Evolutionary conservation across 1,140 invertebrate genomes (phyloP), one percentile per base, ranked within the genome.

Genomic region (Elymnias hypermnestra): DNA sequence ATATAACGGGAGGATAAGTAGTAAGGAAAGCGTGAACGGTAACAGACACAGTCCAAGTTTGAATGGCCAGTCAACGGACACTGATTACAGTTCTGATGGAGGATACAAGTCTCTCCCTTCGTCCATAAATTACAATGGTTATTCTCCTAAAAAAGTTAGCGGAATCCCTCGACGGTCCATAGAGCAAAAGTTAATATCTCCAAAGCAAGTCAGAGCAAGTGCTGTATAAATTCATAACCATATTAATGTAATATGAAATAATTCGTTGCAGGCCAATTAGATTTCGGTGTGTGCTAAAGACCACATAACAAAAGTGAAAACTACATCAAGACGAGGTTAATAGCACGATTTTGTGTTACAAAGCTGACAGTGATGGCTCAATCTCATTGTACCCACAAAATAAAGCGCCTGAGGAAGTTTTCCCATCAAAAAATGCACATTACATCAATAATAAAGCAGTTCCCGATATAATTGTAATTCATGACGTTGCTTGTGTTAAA

Each of bases 81-180:
- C 83, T 1, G 86, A 87, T 46, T 86, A 87, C 42, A 85, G 83
- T 42, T 87, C 84, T 0, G 86, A 86, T 49, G 82, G 86, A 2
- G 86, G 84, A 3, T 87, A 87, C 63, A 87, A 87, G 38, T 87
- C 86, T 0, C 57, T 87, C n/a, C 86, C 86, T 3, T 86, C 84
- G 0, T 82, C 76, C 4, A 86, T 87, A 10, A 86, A 84, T 54
- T 82, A 71, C 41, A 83, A 69, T 39, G 64, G 64, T 13, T 45
- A 43, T 15, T 81, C 82, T 8, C 75, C 82, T 3, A 87, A 82
- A 51, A 86, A 85, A 56, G 63, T 82, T 26, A 87, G 86, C 57
- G 84, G 84, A 12, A 87, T 87, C 33, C 86, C 86, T 1, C 50
- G 86, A 43, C 71, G 83, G 50, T 85, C 86, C 9, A 57, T 82